These are phyloP conservation scores for Cataglyphis hispanica DNA, from an alignment of 1,140 invertebrate species.

Conservation along the genomic window DNA sequence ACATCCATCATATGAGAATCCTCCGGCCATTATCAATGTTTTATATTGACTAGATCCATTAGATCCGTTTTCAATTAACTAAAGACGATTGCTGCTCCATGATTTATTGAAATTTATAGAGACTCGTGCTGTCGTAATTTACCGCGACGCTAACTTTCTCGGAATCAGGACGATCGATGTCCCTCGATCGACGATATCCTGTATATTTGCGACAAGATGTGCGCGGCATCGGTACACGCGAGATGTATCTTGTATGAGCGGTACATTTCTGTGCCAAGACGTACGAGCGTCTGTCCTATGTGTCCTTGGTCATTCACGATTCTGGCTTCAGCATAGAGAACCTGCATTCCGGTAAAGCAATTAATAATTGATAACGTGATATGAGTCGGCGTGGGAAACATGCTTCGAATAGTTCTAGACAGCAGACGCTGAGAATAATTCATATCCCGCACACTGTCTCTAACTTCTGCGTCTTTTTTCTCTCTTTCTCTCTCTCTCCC, in stretches of 20 bases:
- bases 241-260: constrained; percentile 64
- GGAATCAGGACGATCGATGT: constrained; percentile 57
- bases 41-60: neutral
- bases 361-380: constrained; percentile 79
- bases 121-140: constrained; percentile 26
- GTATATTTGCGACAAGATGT: constrained; percentile 28
- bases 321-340: constrained; percentile 19
- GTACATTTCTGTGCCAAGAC: neutral
- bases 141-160: constrained; percentile 59
- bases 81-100: constrained; percentile 62
- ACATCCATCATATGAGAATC: constrained; percentile 4
- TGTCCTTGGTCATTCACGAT: constrained; percentile 8
- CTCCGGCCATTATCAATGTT: neutral
- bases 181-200: constrained; percentile 14
- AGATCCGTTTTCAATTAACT: constrained; percentile 43
- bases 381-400: constrained; percentile 77
- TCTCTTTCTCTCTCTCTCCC: constrained; percentile 1
- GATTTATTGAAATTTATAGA: constrained; percentile 68
- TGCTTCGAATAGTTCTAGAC: constrained; percentile 70
- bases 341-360: constrained; percentile 67
- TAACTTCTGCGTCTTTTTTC: constrained; percentile 33
- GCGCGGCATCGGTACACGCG: constrained; percentile 43
- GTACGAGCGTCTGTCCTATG: neutral
- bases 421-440: constrained; percentile 74
- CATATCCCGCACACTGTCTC: constrained; percentile 72